Conservation (phyloP, 2,113 vertebrate species). For the Chionomys nivalis region DNA sequence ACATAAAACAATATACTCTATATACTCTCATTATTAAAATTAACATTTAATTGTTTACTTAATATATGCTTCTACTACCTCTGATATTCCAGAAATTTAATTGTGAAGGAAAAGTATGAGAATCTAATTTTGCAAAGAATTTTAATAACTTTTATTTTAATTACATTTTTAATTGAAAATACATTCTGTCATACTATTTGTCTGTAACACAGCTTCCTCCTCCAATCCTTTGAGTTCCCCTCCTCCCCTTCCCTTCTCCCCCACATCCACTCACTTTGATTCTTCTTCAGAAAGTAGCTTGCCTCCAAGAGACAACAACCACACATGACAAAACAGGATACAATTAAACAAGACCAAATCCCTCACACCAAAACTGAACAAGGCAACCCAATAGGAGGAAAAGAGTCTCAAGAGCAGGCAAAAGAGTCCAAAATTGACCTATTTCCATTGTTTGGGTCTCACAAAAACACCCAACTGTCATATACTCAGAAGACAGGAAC, state of each 20-base stretch:
- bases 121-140: not conserved
- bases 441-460: not conserved
- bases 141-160: not conserved
- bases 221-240: not conserved
- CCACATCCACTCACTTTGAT: not conserved
- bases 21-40: not conserved
- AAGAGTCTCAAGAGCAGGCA: not conserved
- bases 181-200: not conserved
- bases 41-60: not conserved
- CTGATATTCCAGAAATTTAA: slow-evolving; percentile 14
- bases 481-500: not conserved
- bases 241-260: not conserved
- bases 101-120: not conserved
- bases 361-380: not conserved
- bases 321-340: not conserved
- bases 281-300: not conserved
- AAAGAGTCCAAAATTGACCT: not conserved
- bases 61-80: not conserved
- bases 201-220: not conserved
- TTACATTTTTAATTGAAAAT: not conserved
- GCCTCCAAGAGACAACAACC: not conserved
- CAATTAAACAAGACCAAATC: not conserved
- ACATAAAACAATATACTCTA: not conserved
- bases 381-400: not conserved
- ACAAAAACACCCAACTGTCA: not conserved